These are phyloP conservation scores for Oreonectes daqikongensis DNA, from an alignment of 2,797 vertebrate genomes.

Conservation along the genomic window DNA sequence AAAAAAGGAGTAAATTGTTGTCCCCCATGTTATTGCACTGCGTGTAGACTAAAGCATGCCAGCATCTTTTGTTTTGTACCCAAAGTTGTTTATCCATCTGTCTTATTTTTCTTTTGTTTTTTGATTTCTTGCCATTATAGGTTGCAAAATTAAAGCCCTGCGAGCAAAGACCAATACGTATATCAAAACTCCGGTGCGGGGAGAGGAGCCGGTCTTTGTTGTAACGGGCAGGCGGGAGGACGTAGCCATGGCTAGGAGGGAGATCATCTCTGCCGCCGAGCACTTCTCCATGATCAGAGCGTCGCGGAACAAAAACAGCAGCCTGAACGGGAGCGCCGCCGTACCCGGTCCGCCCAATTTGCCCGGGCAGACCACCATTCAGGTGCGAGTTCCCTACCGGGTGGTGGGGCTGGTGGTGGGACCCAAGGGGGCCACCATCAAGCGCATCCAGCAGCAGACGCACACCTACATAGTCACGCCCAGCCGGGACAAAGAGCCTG, in stretches of 20 bases:
- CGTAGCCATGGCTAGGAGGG: slow-evolving; percentile 94
- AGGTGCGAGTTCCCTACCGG: slow-evolving; percentile 94
- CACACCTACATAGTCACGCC: slow-evolving; percentile 98
- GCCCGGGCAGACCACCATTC: slow-evolving; percentile 95
- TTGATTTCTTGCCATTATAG: slow-evolving; percentile 66
- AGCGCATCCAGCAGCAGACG: slow-evolving; percentile 95
- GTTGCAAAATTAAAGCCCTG: slow-evolving; percentile 98
- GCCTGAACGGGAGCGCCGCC: slow-evolving; percentile 77
- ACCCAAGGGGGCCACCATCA: slow-evolving; percentile 94
- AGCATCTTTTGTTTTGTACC: slow-evolving; percentile 26
- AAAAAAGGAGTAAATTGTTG: slow-evolving; percentile 57
- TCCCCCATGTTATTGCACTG: slow-evolving; percentile 46
- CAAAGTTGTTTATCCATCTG: slow-evolving; percentile 44
- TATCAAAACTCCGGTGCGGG: slow-evolving; percentile 96
- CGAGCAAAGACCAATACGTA: slow-evolving; percentile 98
- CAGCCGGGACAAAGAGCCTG: slow-evolving; percentile 93
- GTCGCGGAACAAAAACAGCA: slow-evolving; percentile 91
- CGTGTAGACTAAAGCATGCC: neutral
- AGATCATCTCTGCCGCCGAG: slow-evolving; percentile 95
- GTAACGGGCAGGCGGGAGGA: slow-evolving; percentile 96
- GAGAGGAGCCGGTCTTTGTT: slow-evolving; percentile 96
- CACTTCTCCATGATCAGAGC: slow-evolving; percentile 98
- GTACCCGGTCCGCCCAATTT: slow-evolving; percentile 89
- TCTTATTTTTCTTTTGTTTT: slow-evolving; percentile 34
- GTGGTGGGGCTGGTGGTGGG: slow-evolving; percentile 95